These are phyloP conservation scores for Atherinomorus stipes DNA, from an alignment of 2,113 vertebrate species.

Conservation along the genomic window DNA sequence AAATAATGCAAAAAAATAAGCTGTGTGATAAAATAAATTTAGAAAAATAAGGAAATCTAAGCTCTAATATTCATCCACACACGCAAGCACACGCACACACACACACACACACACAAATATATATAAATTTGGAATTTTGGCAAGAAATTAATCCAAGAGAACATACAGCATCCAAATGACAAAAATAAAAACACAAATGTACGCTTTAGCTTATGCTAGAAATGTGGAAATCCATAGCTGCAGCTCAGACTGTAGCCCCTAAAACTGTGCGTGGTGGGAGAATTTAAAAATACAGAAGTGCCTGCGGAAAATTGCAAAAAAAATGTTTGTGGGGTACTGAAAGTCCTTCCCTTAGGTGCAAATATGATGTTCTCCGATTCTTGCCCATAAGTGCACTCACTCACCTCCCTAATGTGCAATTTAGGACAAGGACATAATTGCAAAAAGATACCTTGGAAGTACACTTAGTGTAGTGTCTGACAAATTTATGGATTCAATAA, in stretches of 20 bases:
- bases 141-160: not conserved
- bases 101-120: too few relatives aligned
- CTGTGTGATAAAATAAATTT: too few relatives aligned
- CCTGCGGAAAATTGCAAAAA: not conserved
- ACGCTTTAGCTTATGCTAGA: not conserved
- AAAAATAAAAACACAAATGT: not conserved
- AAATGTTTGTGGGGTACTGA: not conserved
- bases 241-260: slow-evolving; percentile 13
- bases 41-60: not conserved
- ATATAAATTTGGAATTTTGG: too few relatives aligned
- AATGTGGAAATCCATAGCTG: not conserved
- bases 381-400: slow-evolving; percentile 6
- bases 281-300: slow-evolving; percentile 7
- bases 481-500: not conserved
- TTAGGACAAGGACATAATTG: slow-evolving; percentile 26
- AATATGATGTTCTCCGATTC: slow-evolving; percentile 16
- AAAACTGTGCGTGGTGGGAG: slow-evolving; percentile 22
- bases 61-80: not conserved
- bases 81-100: not conserved
- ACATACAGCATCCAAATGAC: not conserved
- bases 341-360: slow-evolving; percentile 11
- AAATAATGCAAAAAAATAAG: too few relatives aligned
- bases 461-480: not conserved
- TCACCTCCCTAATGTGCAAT: not conserved
- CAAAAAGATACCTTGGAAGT: not conserved